Evolutionary conservation across 92 coral and sea anemone species (phyloP).

Genomic region (Epizoanthus illoricatus): DNA sequence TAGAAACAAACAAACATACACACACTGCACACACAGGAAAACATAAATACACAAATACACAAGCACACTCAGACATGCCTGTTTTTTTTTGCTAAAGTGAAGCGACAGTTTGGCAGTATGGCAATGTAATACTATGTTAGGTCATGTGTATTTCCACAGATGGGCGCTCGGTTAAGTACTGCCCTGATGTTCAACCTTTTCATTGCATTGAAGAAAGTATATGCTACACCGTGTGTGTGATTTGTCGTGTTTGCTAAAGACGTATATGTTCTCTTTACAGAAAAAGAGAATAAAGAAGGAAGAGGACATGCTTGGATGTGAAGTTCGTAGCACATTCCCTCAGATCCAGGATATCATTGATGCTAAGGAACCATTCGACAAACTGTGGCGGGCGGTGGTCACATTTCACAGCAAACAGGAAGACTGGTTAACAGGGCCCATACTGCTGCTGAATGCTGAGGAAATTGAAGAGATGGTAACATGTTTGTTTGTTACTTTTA

Average conservation of each 20-base stretch:
- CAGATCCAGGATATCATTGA: conserved; percentile 92
- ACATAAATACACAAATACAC: background rate
- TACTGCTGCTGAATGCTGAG: conserved; percentile 82
- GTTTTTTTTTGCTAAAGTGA: no score
- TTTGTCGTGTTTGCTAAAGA: no score
- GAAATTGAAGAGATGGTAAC: conserved; percentile 94
- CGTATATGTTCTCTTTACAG: conserved; percentile 42
- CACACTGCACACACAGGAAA: background rate
- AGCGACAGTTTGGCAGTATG: no score
- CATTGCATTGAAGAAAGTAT: no score
- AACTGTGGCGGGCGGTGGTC: conserved; percentile 92
- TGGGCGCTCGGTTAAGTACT: no score
- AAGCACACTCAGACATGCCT: no score
- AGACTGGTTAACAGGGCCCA: conserved; percentile 80
- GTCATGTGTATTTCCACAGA: no score
- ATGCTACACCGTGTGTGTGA: no score
- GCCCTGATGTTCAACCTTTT: no score
- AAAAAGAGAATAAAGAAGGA: conserved; percentile 90
- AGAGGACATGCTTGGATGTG: conserved; percentile 83
- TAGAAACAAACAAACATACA: no score
- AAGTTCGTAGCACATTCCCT: conserved; percentile 81
- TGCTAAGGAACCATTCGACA: conserved; percentile 95
- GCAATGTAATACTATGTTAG: no score
- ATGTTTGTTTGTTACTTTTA: no score
- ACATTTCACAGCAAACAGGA: conserved; percentile 84